phyloP scores from a whole-genome alignment of 2,113 vertebrate species.

The Solea senegalensis region DNA sequence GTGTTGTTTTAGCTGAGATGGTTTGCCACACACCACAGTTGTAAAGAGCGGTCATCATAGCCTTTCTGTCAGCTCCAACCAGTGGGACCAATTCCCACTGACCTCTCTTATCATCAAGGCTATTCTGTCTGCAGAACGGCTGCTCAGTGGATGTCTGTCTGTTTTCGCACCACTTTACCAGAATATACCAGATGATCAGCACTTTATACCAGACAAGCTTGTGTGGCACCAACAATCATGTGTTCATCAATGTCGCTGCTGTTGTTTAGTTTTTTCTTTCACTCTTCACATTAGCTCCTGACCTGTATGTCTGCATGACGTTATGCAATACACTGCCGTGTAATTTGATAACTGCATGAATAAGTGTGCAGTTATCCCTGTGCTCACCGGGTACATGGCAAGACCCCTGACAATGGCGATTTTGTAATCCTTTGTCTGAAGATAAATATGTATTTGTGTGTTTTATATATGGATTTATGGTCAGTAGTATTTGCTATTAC shows the following conservation, averaged over 20 bases:
- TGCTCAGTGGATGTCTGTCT: neutral
- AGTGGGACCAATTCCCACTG: neutral
- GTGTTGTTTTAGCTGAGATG: neutral
- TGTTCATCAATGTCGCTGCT: neutral
- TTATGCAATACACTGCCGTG: neutral
- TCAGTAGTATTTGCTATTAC: neutral
- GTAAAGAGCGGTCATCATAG: neutral
- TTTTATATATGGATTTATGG: constrained; percentile 12
- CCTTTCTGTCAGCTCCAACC: neutral
- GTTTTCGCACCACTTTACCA: neutral
- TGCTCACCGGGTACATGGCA: neutral
- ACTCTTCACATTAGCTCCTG: neutral
- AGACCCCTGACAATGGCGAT: neutral
- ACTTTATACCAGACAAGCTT: too few species aligned
- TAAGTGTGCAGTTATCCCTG: neutral
- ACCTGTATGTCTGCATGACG: neutral
- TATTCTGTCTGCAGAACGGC: neutral
- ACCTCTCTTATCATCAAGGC: neutral
- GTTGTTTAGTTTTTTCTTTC: neutral
- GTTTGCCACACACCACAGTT: neutral
- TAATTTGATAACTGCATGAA: neutral
- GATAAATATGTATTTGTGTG: neutral
- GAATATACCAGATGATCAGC: neutral
- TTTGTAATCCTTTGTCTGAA: neutral
- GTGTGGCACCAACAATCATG: neutral